Conservation (phyloP, 1,140 invertebrate genomes). For the Formica selysi region DNA sequence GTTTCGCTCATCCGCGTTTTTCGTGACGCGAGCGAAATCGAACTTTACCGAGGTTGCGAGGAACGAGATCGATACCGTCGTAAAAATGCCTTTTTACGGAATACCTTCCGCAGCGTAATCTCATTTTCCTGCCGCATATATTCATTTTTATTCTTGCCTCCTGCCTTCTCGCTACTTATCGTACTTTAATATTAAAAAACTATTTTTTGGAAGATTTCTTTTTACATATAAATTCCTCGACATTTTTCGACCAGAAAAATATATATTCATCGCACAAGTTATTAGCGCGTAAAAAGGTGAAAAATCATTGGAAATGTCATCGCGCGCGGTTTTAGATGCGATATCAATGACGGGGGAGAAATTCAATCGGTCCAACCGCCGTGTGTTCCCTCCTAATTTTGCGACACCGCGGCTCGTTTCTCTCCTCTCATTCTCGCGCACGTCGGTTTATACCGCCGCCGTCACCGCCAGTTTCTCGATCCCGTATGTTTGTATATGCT, state of each 20-base stretch:
- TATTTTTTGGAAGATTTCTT: background rate
- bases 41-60: conserved; percentile 39
- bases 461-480: conserved; percentile 27
- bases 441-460: conserved; percentile 22
- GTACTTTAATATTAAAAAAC: background rate
- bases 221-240: background rate
- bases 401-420: conserved; percentile 66
- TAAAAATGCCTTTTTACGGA: conserved; percentile 21
- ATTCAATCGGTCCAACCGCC: conserved; percentile 7
- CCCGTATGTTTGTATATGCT: conserved; percentile 73
- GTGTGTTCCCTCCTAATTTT: conserved; percentile 49
- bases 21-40: background rate
- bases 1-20: conserved; percentile 1
- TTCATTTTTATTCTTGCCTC: background rate
- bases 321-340: background rate
- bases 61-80: conserved; percentile 34
- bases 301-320: conserved; percentile 8
- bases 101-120: conserved; percentile 9
- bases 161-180: background rate
- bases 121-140: background rate
- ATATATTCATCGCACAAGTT: background rate
- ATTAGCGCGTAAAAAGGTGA: background rate
- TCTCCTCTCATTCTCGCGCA: conserved; percentile 33
- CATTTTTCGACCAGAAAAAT: background rate
- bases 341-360: background rate